These are phyloP conservation scores for Nothoprocta perdicaria DNA, from an alignment of 2,113 vertebrate genomes.

Conservation along the genomic window DNA sequence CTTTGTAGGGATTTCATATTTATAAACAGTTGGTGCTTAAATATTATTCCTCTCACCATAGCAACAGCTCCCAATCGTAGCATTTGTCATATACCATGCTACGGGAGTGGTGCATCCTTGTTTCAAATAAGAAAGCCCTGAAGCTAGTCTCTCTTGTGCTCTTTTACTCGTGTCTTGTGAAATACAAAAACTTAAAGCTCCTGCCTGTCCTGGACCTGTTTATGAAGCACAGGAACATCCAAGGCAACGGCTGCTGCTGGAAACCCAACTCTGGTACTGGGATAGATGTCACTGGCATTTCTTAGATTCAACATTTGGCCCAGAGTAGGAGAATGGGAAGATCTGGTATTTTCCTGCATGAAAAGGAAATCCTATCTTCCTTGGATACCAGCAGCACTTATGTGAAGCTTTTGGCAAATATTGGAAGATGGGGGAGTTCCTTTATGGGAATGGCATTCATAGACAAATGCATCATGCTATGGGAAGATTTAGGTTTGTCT, in stretches of 20 bases:
- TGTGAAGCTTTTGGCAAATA: neutral
- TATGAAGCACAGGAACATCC: neutral
- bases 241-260: neutral
- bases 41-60: constrained; percentile 62
- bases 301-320: neutral
- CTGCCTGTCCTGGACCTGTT: neutral
- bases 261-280: accelerated
- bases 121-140: constrained; percentile 45
- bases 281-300: neutral
- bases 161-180: neutral
- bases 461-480: neutral
- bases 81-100: neutral
- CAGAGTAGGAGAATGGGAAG: neutral
- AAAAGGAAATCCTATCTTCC: neutral
- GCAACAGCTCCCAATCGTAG: constrained; percentile 30
- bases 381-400: neutral
- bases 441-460: neutral
- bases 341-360: neutral
- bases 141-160: neutral
- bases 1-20: constrained; percentile 51
- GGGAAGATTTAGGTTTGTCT: neutral
- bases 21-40: constrained; percentile 66
- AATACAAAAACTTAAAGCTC: neutral
- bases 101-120: constrained; percentile 34
- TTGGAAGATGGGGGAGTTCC: neutral